Percentiles rank a stretch among this genome's conserved stretches.
phyloP scores from a whole-genome alignment of 2,797 vertebrate genomes.

The Hirundo rustica region DNA sequence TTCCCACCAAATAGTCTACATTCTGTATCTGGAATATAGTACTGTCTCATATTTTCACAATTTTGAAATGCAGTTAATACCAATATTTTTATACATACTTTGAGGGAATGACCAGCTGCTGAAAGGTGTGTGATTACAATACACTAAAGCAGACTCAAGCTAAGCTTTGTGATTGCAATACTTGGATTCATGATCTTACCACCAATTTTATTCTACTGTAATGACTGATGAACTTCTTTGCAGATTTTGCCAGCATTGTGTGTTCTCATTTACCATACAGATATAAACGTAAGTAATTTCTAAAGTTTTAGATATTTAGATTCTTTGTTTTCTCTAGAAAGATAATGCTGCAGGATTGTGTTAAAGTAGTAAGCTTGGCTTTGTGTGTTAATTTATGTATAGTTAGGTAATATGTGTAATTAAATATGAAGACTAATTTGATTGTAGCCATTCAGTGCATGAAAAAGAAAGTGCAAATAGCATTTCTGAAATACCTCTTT shows the following conservation, averaged over 20 bases:
- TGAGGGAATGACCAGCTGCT: neutral
- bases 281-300: slow-evolving; percentile 93
- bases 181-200: neutral
- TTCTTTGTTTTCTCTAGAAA: neutral
- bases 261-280: slow-evolving; percentile 98
- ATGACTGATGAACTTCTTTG: slow-evolving; percentile 64
- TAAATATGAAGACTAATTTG: neutral
- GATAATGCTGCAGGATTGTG: neutral
- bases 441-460: neutral
- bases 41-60: neutral
- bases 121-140: neutral
- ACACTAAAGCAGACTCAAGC: neutral
- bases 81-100: neutral
- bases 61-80: neutral
- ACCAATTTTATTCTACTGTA: neutral
- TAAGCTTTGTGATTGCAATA: neutral
- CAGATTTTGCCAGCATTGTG: slow-evolving; percentile 98
- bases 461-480: neutral
- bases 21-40: neutral
- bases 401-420: neutral
- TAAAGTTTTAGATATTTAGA: neutral
- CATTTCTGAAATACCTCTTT: neutral
- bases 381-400: neutral
- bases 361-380: neutral
- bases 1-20: neutral